Evolutionary conservation across 1,140 invertebrate genomes (phyloP).

Genomic region (Hypsibius dujardini): DNA sequence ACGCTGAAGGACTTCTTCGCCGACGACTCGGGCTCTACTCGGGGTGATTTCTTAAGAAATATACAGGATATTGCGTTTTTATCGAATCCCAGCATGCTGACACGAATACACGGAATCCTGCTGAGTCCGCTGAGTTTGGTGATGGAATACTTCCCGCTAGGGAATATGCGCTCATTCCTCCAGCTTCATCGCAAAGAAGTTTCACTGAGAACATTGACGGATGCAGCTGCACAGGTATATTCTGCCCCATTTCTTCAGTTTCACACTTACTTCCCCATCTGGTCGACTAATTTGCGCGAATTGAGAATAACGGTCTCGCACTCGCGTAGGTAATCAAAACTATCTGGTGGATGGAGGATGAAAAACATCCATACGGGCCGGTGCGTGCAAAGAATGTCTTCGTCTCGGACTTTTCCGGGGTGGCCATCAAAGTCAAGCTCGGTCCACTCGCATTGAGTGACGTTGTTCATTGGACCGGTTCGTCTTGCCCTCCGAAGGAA

Average conservation of each 20-base stretch:
- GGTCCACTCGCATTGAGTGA: not conserved
- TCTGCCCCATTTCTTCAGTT: too few relatives aligned
- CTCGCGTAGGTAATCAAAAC: constrained; percentile 44
- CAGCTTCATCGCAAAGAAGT: constrained; percentile 35
- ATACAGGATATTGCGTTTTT: constrained; percentile 20
- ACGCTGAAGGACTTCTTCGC: too few relatives aligned
- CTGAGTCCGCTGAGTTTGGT: constrained; percentile 52
- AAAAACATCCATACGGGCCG: constrained; percentile 59
- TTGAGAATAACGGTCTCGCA: too few relatives aligned
- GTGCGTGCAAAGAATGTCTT: constrained; percentile 64
- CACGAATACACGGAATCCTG: constrained; percentile 13
- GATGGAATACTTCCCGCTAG: constrained; percentile 55
- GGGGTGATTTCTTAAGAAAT: constrained; percentile 12
- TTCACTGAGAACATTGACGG: constrained; percentile 51
- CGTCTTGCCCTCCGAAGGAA: not conserved
- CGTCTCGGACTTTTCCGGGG: constrained; percentile 46
- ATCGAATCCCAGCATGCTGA: constrained; percentile 19
- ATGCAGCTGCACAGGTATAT: constrained; percentile 45
- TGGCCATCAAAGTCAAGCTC: constrained; percentile 43
- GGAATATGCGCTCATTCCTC: constrained; percentile 56
- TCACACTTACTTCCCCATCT: too few relatives aligned
- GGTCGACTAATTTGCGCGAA: too few relatives aligned
- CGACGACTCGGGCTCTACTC: too few relatives aligned
- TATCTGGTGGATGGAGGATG: constrained; percentile 58
- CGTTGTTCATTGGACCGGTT: not conserved